Conservation (phyloP, 2,797 vertebrate species). For the Gymnoscopelus microlampas region DNA sequence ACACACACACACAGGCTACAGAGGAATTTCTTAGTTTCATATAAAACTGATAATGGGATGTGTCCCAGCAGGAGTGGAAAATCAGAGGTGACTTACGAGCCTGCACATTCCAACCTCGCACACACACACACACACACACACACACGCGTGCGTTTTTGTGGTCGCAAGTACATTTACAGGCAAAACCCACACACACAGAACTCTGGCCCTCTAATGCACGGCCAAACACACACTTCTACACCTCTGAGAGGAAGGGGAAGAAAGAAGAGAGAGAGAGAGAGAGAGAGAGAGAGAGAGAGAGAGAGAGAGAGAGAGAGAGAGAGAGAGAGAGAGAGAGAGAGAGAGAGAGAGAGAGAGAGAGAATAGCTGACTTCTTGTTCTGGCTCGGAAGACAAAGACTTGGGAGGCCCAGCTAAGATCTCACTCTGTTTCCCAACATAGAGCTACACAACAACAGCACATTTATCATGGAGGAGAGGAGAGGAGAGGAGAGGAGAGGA, state of each 20-base stretch:
- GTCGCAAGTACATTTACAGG: too few species aligned
- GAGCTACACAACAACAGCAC: too few species aligned
- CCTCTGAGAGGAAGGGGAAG: conserved; percentile 19
- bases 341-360: not conserved
- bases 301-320: not conserved
- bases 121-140: conserved; percentile 21
- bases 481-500: not conserved
- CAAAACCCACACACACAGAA: not conserved
- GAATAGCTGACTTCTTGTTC: not conserved
- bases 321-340: not conserved
- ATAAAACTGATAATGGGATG: conserved; percentile 87
- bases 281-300: not conserved
- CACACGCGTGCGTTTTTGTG: not conserved
- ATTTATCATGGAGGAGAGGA: not conserved
- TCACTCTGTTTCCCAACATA: too few species aligned
- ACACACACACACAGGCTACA: conserved; percentile 47
- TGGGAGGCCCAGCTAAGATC: too few species aligned
- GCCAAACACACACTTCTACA: conserved; percentile 12
- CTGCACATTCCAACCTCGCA: conserved; percentile 64
- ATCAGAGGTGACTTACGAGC: conserved; percentile 80
- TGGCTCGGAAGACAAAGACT: too few species aligned
- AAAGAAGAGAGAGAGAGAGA: not conserved
- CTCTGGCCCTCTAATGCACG: too few species aligned
- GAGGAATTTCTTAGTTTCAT: conserved; percentile 84
- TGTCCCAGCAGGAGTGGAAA: conserved; percentile 83